Evolutionary conservation across 2,888 invertebrate species (phyloP).

Genomic region (Perizoma flavofasciatum): DNA sequence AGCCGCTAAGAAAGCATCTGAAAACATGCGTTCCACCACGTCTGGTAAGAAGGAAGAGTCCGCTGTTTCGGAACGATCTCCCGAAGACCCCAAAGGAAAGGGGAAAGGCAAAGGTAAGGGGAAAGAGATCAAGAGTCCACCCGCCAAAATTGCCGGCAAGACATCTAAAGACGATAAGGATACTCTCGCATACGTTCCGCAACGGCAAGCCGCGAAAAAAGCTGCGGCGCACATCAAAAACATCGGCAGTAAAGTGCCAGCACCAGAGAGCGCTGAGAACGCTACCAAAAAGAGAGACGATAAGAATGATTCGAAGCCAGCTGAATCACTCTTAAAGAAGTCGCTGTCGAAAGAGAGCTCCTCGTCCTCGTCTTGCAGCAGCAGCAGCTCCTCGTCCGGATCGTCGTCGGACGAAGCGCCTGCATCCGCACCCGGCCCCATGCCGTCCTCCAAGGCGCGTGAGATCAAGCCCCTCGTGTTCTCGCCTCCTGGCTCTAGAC

Average conservation of each 20-base stretch:
- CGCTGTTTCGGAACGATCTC: slow-evolving; percentile 58
- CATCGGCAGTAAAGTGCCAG: slow-evolving; percentile 82
- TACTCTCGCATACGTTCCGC: slow-evolving; percentile 92
- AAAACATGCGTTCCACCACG: slow-evolving; percentile 90
- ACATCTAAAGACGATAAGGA: slow-evolving; percentile 86
- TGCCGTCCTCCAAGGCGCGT: slow-evolving; percentile 72
- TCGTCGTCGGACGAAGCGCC: slow-evolving; percentile 86
- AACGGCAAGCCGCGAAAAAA: slow-evolving; percentile 95
- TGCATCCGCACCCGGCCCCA: slow-evolving; percentile 60
- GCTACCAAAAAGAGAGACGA: slow-evolving; percentile 71
- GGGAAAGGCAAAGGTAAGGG: slow-evolving; percentile 74
- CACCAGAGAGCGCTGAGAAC: slow-evolving; percentile 59
- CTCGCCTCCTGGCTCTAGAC: slow-evolving; percentile 76
- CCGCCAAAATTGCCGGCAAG: slow-evolving; percentile 75
- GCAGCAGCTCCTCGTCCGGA: slow-evolving; percentile 83
- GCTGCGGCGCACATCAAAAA: slow-evolving; percentile 95
- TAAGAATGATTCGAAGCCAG: slow-evolving; percentile 54
- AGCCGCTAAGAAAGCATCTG: slow-evolving; percentile 95
- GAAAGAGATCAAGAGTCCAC: slow-evolving; percentile 70
- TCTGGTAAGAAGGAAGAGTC: slow-evolving; percentile 72
- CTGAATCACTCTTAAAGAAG: slow-evolving; percentile 71
- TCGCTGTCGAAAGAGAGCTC: slow-evolving; percentile 71
- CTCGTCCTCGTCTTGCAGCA: slow-evolving; percentile 73
- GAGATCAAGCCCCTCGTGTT: slow-evolving; percentile 74
- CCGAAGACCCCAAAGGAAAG: slow-evolving; percentile 69